Evolutionary conservation across 2,113 vertebrate species (phyloP).

Genomic region (Cichladusa arquata): DNA sequence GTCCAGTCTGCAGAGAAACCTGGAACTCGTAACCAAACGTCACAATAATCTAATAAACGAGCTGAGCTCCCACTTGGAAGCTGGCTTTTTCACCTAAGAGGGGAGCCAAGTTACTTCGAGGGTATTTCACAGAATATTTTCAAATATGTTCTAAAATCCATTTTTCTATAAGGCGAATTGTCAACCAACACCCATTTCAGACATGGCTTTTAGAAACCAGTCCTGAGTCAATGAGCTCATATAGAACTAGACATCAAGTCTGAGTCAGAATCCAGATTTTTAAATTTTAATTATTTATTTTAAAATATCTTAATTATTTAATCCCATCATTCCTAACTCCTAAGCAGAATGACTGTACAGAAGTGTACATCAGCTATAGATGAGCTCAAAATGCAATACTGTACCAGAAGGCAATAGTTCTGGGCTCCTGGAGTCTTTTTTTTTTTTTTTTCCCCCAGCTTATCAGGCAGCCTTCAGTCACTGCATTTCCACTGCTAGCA

Average conservation of each 20-base stretch:
- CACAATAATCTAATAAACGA: background rate
- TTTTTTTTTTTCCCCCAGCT: background rate
- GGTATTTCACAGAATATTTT: background rate
- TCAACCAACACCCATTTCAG: background rate
- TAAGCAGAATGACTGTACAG: background rate
- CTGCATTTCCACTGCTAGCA: background rate
- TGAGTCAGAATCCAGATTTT: background rate
- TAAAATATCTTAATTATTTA: background rate
- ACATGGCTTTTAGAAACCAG: background rate
- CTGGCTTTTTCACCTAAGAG: background rate
- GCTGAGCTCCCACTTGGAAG: background rate
- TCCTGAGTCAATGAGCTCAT: background rate
- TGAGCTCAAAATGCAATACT: background rate
- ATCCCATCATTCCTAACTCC: background rate
- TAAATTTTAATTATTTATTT: background rate
- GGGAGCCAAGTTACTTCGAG: background rate
- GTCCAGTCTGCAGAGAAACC: background rate
- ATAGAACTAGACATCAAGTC: background rate
- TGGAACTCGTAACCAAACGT: background rate
- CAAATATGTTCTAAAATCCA: background rate
- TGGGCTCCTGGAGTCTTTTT: background rate
- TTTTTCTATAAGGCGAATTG: background rate
- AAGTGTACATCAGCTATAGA: background rate
- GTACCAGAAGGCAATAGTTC: background rate
- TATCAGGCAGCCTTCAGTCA: background rate